Evolutionary conservation across 2,888 invertebrate genomes (phyloP).

Genomic region (Dendrolimus houi): DNA sequence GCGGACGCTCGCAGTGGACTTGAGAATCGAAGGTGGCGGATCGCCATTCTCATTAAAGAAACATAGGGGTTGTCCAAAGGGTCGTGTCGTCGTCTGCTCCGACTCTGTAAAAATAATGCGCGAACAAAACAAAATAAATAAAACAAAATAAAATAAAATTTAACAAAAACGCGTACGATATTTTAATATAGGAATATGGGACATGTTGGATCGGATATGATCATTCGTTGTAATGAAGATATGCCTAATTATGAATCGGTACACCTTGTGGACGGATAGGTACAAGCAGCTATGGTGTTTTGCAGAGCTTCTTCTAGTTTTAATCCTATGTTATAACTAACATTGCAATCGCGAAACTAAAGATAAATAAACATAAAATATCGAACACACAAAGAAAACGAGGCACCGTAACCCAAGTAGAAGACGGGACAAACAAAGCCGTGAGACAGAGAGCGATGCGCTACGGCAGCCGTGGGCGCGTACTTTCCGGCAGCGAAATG

Average conservation of each 20-base stretch:
- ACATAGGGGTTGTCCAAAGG: slow-evolving; percentile 89
- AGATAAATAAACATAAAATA: slow-evolving; percentile 47
- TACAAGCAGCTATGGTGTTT: slow-evolving; percentile 61
- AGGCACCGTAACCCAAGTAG: slow-evolving; percentile 56
- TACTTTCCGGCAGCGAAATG: slow-evolving; percentile 92
- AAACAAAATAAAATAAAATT: slow-evolving; percentile 30
- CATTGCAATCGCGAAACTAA: slow-evolving; percentile 61
- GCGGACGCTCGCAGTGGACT: slow-evolving; percentile 69
- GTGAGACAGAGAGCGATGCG: slow-evolving; percentile 63
- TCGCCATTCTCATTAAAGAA: slow-evolving; percentile 76
- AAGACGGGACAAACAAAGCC: slow-evolving; percentile 69
- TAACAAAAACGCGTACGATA: not conserved
- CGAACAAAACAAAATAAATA: slow-evolving; percentile 59
- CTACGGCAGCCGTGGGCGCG: slow-evolving; percentile 68
- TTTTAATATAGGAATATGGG: slow-evolving; percentile 16
- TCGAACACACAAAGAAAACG: slow-evolving; percentile 62
- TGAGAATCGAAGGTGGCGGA: slow-evolving; percentile 70
- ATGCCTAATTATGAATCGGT: slow-evolving; percentile 5
- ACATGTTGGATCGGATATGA: slow-evolving; percentile 7
- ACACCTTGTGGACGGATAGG: slow-evolving; percentile 46
- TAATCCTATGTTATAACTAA: slow-evolving; percentile 59
- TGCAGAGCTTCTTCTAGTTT: slow-evolving; percentile 60
- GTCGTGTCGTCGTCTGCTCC: slow-evolving; percentile 78
- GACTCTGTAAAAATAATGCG: slow-evolving; percentile 66
- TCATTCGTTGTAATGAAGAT: slow-evolving; percentile 6